Evolutionary conservation across 2,888 invertebrate species (phyloP).

Genomic region (Cataglyphis altisquamis): DNA sequence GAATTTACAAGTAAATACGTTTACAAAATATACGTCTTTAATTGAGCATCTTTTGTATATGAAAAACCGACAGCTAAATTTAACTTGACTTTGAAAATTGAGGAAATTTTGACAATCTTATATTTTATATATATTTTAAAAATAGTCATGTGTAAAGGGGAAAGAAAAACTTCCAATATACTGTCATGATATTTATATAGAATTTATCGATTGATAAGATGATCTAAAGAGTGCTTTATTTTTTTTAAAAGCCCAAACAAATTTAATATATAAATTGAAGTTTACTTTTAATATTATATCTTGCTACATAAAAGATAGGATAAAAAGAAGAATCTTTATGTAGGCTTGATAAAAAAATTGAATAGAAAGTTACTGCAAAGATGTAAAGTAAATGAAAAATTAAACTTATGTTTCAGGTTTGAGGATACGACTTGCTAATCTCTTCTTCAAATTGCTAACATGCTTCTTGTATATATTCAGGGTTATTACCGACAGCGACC

Average conservation of each 20-base stretch:
- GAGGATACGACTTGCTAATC: slow-evolving; percentile 98
- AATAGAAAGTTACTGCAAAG: neutral
- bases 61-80: neutral
- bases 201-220: neutral
- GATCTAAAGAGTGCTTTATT: neutral
- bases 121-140: neutral
- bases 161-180: neutral
- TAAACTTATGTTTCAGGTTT: slow-evolving; percentile 91
- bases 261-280: neutral
- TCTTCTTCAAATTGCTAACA: slow-evolving; percentile 98
- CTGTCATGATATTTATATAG: neutral
- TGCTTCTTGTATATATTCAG: slow-evolving; percentile 98
- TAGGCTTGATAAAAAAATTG: neutral
- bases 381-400: slow-evolving; percentile 15
- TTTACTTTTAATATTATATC: neutral
- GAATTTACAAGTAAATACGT: slow-evolving; percentile 16
- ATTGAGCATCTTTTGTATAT: neutral
- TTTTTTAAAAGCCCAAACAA: neutral
- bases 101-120: neutral
- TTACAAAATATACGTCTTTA: neutral
- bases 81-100: neutral
- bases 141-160: neutral
- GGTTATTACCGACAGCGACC: slow-evolving; percentile 95
- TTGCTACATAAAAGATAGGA: neutral
- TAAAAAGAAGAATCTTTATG: neutral